Evolutionary conservation across 2,797 vertebrate species (phyloP), one percentile per base, ranked within the genome.

Genomic region (Oophaga sylvatica): DNA sequence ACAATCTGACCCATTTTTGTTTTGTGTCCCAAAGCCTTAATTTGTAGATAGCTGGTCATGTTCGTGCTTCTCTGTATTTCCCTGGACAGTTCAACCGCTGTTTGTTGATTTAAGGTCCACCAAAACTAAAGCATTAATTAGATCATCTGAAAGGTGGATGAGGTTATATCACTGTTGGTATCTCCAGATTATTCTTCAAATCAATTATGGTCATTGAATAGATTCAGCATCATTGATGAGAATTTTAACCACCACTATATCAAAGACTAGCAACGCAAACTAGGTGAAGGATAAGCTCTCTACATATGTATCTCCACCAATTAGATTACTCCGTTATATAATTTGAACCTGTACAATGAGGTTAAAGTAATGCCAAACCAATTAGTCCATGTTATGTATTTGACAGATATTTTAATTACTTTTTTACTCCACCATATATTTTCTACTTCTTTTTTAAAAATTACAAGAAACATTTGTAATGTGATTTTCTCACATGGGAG

Each of bases 1-100:
- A 80, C 26, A 80, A 60, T 19, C 56, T 60, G 57, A 60, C 78
- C 56, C 5, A 56, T 80, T 80, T 80, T 80, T 19, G 26, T 80
- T 60, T 80, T 62, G 15, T 62, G 60, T 80, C 29, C 78, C 17
- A 62, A 4, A 35, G 29, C 56, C 20, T 62, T 80, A 15, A 31
- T 59, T 57, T 79, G 1, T 59, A 31, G 53, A 31, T 29, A 75
- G 35, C 45, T 48, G 41, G 35, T 48, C 35, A 48, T 75, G 71
- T 75, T n/a, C 35, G 20, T 19, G 70, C 31, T 73, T 19, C 22
- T 45, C 41, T 13, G 19, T 77, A 26, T 41, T 80, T 19, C 29
- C 31, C 31, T 80, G 22, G 16, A 62, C 20, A 0, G 75, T 11
- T 56, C 22, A 31, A 80, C 17, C 60, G 56, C 29, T 79, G n/a